phyloP scores from a whole-genome alignment of 2,888 invertebrate species.

The Cephus rjabovi region DNA sequence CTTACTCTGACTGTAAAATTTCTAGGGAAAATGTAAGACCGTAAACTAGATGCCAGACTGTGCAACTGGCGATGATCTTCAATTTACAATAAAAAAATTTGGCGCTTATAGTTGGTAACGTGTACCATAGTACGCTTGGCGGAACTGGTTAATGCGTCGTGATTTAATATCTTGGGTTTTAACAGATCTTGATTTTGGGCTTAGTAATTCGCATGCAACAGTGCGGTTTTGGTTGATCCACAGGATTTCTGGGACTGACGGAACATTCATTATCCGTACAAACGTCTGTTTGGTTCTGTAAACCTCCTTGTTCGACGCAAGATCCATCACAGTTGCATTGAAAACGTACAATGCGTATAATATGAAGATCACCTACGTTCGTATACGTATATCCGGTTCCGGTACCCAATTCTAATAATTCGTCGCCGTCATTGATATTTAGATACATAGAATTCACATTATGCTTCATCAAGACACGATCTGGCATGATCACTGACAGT shows the following conservation, averaged over 20 bases:
- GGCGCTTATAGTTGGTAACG: neutral
- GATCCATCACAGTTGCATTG: constrained; percentile 42
- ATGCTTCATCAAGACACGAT: constrained; percentile 34
- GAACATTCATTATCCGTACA: neutral
- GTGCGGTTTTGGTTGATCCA: neutral
- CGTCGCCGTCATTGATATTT: constrained; percentile 46
- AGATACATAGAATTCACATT: constrained; percentile 42
- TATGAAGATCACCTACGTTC: constrained; percentile 47
- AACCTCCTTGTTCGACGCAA: constrained; percentile 26
- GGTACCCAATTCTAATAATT: constrained; percentile 39
- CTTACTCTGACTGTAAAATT: neutral
- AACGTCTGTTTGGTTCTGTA: neutral
- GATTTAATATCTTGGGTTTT: neutral
- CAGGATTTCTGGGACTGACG: neutral
- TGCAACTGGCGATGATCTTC: neutral
- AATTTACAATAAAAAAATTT: neutral
- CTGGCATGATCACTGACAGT: constrained; percentile 38
- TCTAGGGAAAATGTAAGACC: neutral
- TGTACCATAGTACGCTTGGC: neutral
- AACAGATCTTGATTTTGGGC: constrained; percentile 13
- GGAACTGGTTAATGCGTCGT: neutral
- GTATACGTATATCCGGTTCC: constrained; percentile 40
- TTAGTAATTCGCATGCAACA: constrained; percentile 10
- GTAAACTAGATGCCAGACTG: neutral
- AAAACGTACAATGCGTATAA: constrained; percentile 43